Evolutionary conservation across 2,888 invertebrate genomes (phyloP), one percentile per base, ranked within the genome.

Genomic region (Stomorhina lunata): DNA sequence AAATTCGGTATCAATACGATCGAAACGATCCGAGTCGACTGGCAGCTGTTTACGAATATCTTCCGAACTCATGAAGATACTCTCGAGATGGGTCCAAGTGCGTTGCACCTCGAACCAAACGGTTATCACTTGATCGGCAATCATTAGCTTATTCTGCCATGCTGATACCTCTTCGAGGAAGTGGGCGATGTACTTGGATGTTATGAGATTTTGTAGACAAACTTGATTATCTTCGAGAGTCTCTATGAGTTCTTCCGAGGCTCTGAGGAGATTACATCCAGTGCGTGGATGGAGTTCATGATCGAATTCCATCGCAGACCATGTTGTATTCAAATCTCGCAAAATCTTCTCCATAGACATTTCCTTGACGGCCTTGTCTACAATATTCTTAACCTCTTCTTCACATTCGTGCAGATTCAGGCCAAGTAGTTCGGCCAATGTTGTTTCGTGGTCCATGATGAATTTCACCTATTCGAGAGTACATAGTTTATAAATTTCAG

Each of bases 311-410:
- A 98, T 96, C 1, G 94, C 93, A 53, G 96, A 95, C 91, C 99
- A 99, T 0, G 97, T 98, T 4, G 94, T 93, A 88, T 98, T 95
- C 77, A 99, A 92, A 88, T 99, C 98, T 85, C 96, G 94, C 63
- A 99, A 92, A 72, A 96, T 95, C 90, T 98, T 98, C 91, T 99
- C 99, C 98, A 99, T 99, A 2, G 97, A 97, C 97, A 98, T 98
- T 92, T 99, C 99, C 92, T 99, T 99, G 0, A 98, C 98, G 0
- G 99, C 98, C 92, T 98, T 98, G 90, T 99, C 99, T 7, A 99
- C 99, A 87, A 99, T 98, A 90, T 97, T 97, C 88, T 98, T 97
- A 0, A 98, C 98, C 91, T 99, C 98, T 90, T 99, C 99, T 91
- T 99, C 99, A 91, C 97, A 98, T 91, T 98, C 97, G 90, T 99